phyloP scores from a whole-genome alignment of 2,113 vertebrate genomes.

The Rhinolophus sinicus region DNA sequence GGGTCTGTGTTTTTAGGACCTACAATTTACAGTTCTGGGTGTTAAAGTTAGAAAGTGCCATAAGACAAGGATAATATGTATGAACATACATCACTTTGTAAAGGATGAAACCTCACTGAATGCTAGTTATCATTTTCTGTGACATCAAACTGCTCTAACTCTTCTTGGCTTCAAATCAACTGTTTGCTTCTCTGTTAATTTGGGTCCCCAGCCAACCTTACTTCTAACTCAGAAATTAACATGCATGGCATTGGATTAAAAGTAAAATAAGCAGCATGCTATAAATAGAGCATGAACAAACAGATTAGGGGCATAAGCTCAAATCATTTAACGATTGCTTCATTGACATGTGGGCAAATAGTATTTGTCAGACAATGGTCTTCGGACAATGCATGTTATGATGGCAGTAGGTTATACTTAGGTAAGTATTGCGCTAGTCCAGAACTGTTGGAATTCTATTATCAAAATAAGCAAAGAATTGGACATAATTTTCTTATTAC shows the following conservation, averaged over 20 bases:
- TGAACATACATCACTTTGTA: background rate
- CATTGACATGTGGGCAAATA: background rate
- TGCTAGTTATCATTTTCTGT: background rate
- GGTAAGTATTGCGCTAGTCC: background rate
- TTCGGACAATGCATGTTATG: background rate
- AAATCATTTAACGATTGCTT: background rate
- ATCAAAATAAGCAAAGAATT: background rate
- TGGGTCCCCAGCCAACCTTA: background rate
- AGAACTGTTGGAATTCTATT: background rate
- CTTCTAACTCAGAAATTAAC: background rate
- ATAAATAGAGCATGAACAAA: background rate
- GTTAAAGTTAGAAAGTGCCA: background rate
- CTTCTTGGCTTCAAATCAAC: background rate
- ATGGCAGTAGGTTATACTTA: background rate
- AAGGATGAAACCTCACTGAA: background rate
- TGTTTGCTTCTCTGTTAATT: background rate
- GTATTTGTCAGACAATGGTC: background rate
- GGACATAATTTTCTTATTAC: background rate
- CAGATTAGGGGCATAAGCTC: too few species aligned
- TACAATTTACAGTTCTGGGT: background rate
- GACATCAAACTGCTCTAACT: background rate
- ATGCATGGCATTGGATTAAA: background rate
- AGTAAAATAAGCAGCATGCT: background rate
- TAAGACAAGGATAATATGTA: background rate
- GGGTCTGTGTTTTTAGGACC: background rate